Evolutionary conservation across 2,797 vertebrate genomes (phyloP).

Genomic region (Percopsis omiscomaycus): DNA sequence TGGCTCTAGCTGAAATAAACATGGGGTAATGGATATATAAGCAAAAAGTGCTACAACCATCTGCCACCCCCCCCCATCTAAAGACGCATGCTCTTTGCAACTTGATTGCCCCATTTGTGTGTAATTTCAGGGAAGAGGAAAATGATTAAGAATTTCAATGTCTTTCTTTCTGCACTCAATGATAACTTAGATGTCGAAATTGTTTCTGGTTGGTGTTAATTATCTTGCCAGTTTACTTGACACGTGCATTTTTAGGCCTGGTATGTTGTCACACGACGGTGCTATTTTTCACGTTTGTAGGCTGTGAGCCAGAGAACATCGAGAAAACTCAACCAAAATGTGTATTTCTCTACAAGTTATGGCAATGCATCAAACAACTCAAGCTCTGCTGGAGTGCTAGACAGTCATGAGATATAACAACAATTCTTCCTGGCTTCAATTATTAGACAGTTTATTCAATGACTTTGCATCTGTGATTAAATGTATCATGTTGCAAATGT

Average conservation of each 20-base stretch:
- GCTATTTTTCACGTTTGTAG: conserved; percentile 74
- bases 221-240: conserved; percentile 77
- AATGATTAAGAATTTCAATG: conserved; percentile 73
- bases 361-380: conserved; percentile 74
- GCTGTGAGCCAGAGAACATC: conserved; percentile 59
- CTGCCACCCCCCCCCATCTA: conserved; percentile 56
- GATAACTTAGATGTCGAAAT: conserved; percentile 78
- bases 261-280: conserved; percentile 75
- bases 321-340: conserved; percentile 55
- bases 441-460: conserved; percentile 67
- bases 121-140: conserved; percentile 72
- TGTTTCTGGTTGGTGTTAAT: conserved; percentile 78
- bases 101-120: conserved; percentile 68
- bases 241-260: conserved; percentile 70
- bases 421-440: conserved; percentile 65
- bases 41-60: conserved; percentile 38
- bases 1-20: conserved; percentile 48
- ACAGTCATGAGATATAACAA: conserved; percentile 62
- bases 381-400: conserved; percentile 61
- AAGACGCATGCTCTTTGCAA: conserved; percentile 35
- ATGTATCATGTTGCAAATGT: conserved; percentile 58
- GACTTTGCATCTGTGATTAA: conserved; percentile 53
- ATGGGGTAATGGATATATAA: conserved; percentile 49
- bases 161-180: conserved; percentile 63
- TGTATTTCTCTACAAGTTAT: conserved; percentile 74